These are phyloP conservation scores for Malaclemys terrapin DNA, from an alignment of 2,113 vertebrate genomes.

Conservation along the genomic window DNA sequence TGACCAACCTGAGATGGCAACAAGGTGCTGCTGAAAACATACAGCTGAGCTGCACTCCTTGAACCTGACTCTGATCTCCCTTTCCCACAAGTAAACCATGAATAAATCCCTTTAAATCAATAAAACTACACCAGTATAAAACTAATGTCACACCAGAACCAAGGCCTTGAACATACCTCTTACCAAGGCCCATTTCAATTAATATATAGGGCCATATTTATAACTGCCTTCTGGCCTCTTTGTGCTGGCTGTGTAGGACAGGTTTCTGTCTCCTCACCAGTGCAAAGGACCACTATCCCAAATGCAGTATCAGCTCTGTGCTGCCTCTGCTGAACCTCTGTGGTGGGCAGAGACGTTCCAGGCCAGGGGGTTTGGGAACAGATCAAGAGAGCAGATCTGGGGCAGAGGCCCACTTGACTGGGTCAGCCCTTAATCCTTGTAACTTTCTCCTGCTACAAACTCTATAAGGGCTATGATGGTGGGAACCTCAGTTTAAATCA, in stretches of 20 bases:
- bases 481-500: neutral
- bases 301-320: neutral
- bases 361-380: too few relatives aligned
- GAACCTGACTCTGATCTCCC: neutral
- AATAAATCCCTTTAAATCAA: neutral
- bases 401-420: neutral
- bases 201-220: neutral
- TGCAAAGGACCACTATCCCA: neutral
- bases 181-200: neutral
- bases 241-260: neutral
- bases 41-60: neutral
- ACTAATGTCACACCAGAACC: too few relatives aligned
- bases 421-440: accelerated
- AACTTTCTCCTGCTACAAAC: neutral
- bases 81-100: neutral
- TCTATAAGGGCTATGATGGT: too few relatives aligned
- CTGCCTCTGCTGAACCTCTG: neutral
- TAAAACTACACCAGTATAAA: neutral
- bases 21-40: neutral
- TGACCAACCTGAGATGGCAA: neutral
- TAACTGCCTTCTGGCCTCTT: neutral
- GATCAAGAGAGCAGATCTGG: neutral
- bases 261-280: neutral
- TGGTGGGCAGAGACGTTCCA: too few relatives aligned
- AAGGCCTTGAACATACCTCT: too few relatives aligned